phyloP scores from a whole-genome alignment of 1,140 invertebrate genomes.

The Drosophila pandora region DNA sequence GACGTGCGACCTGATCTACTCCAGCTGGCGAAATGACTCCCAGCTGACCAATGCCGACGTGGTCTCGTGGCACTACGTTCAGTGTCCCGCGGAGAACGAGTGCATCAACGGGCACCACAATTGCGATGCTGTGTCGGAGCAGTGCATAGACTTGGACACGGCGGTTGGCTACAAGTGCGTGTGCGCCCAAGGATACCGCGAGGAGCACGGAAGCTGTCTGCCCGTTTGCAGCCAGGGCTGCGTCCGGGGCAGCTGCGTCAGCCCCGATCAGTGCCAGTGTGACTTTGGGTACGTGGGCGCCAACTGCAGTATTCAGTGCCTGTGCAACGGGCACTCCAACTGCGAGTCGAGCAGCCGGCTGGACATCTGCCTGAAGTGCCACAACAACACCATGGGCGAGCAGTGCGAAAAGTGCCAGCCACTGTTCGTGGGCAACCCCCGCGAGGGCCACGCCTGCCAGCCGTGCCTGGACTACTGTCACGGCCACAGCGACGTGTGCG shows the following conservation, averaged over 20 bases:
- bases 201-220: conserved; percentile 87
- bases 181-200: conserved; percentile 92
- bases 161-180: conserved; percentile 91
- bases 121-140: conserved; percentile 93
- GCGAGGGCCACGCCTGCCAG: conserved; percentile 92
- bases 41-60: conserved; percentile 79
- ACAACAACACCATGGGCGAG: conserved; percentile 95
- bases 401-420: conserved; percentile 95
- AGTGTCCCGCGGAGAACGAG: conserved; percentile 96
- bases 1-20: conserved; percentile 87
- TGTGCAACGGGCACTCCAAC: conserved; percentile 97
- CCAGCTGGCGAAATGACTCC: conserved; percentile 84
- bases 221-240: conserved; percentile 96
- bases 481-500: conserved; percentile 93
- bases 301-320: conserved; percentile 96
- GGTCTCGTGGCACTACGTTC: conserved; percentile 92
- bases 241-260: conserved; percentile 92
- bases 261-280: conserved; percentile 94
- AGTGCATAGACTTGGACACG: conserved; percentile 88
- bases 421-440: conserved; percentile 95
- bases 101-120: conserved; percentile 96
- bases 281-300: conserved; percentile 97
- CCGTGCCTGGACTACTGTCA: conserved; percentile 95
- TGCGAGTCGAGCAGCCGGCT: conserved; percentile 94
- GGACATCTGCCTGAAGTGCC: conserved; percentile 92